Percentiles rank a stretch among this genome's conserved stretches.
phyloP scores from a whole-genome alignment of 2,888 invertebrate genomes.

The Branchinecta sandiegonensis region DNA sequence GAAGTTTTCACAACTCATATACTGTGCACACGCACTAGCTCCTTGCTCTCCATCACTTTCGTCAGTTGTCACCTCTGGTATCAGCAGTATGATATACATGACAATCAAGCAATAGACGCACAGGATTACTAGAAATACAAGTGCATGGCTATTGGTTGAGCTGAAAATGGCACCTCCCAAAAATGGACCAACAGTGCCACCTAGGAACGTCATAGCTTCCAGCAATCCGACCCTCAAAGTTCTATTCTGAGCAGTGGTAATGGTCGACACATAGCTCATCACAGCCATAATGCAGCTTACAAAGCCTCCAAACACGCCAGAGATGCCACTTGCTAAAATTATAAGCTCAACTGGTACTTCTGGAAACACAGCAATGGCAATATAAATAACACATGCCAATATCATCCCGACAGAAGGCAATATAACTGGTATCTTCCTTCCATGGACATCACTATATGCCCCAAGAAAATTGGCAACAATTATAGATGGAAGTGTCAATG shows the following conservation, averaged over 20 bases:
- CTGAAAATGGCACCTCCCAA: constrained; percentile 59
- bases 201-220: constrained; percentile 63
- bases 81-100: constrained; percentile 32
- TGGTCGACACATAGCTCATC: constrained; percentile 61
- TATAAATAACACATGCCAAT: constrained; percentile 31
- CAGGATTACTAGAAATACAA: constrained; percentile 33
- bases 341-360: constrained; percentile 31
- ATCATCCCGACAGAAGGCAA: constrained; percentile 35
- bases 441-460: constrained; percentile 35
- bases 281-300: constrained; percentile 35
- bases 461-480: constrained; percentile 31
- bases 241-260: constrained; percentile 50
- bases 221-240: constrained; percentile 65
- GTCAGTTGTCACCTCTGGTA: constrained; percentile 24
- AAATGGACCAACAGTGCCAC: constrained; percentile 68
- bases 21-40: constrained; percentile 15
- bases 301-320: constrained; percentile 36
- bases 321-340: constrained; percentile 34
- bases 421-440: constrained; percentile 36
- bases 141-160: constrained; percentile 31
- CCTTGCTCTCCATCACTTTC: neutral
- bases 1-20: constrained; percentile 26
- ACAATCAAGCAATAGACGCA: constrained; percentile 31
- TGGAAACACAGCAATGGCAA: constrained; percentile 32
- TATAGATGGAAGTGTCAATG: constrained; percentile 31